Conservation (phyloP, 2,888 invertebrate genomes). For the Spisula subtruncata region DNA sequence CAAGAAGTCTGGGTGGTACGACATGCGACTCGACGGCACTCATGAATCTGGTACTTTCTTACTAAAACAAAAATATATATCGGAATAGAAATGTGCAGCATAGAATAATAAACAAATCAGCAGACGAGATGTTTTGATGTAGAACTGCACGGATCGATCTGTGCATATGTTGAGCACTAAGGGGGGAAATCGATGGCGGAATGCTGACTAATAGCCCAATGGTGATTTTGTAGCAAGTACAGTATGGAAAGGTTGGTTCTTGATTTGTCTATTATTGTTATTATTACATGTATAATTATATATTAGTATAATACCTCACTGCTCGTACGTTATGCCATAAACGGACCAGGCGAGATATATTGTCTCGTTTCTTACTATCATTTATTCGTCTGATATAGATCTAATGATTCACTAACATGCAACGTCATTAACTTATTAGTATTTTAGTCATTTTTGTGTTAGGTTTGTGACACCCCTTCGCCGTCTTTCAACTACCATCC, state of each 20-base stretch:
- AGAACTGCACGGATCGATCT: conserved; percentile 12
- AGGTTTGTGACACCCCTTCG: background rate
- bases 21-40: too few species aligned
- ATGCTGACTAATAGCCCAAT: conserved; percentile 3
- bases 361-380: too few species aligned
- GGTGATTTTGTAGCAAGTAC: background rate
- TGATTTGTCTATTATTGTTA: background rate
- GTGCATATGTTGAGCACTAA: background rate
- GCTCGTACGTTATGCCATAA: background rate
- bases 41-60: too few species aligned
- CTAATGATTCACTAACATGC: background rate
- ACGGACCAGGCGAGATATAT: background rate
- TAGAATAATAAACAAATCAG: background rate
- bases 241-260: conserved; percentile 12
- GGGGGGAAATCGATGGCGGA: conserved; percentile 4
- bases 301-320: background rate
- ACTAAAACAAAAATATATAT: too few species aligned
- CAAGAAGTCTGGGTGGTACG: too few species aligned
- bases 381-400: too few species aligned
- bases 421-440: background rate
- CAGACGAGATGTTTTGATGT: background rate
- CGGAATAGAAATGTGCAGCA: too few species aligned
- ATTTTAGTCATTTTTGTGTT: background rate
- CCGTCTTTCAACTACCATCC: too few species aligned
- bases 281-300: background rate